Conservation (phyloP, 37 sponge, comb jelly and placozoan species). For the Amphimedon queenslandica region DNA sequence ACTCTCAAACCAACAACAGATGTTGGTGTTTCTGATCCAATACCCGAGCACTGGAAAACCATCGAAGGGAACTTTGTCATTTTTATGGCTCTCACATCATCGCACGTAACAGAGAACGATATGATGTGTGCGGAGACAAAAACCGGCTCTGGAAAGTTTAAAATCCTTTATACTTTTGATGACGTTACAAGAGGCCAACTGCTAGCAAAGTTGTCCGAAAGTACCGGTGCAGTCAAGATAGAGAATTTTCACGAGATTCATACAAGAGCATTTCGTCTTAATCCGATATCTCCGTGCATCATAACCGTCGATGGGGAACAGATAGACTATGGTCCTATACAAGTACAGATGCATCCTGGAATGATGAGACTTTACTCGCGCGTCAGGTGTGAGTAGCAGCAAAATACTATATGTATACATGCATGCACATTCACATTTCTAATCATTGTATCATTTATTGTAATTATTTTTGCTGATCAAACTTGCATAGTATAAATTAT, state of each 20-base stretch:
- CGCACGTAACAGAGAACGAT: slow-evolving; percentile 20
- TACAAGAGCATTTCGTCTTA: slow-evolving; percentile 68
- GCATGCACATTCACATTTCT: too few species aligned
- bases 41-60: slow-evolving; percentile 58
- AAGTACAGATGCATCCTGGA: slow-evolving; percentile 59
- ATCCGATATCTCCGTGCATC: slow-evolving; percentile 35
- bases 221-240: slow-evolving; percentile 10
- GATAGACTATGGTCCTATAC: slow-evolving; percentile 70
- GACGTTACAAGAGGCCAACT: slow-evolving; percentile 23
- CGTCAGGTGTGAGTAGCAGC: too few species aligned
- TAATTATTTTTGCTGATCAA: too few species aligned
- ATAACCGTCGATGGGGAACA: slow-evolving; percentile 85
- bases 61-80: slow-evolving; percentile 60
- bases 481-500: too few species aligned
- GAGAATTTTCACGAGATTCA: background rate
- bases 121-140: background rate
- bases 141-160: slow-evolving; percentile 51
- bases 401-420: too few species aligned
- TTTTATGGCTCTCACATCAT: slow-evolving; percentile 14
- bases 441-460: too few species aligned
- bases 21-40: slow-evolving; percentile 7
- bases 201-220: slow-evolving; percentile 26
- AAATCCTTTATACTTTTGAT: slow-evolving; percentile 6
- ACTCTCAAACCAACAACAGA: background rate
- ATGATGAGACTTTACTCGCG: slow-evolving; percentile 59